A percentile compares a stretch with the other conserved stretches of the same genome.
These are phyloP conservation scores for Agrotis segetum DNA, from an alignment of 2,888 invertebrate species.

Conservation along the genomic window DNA sequence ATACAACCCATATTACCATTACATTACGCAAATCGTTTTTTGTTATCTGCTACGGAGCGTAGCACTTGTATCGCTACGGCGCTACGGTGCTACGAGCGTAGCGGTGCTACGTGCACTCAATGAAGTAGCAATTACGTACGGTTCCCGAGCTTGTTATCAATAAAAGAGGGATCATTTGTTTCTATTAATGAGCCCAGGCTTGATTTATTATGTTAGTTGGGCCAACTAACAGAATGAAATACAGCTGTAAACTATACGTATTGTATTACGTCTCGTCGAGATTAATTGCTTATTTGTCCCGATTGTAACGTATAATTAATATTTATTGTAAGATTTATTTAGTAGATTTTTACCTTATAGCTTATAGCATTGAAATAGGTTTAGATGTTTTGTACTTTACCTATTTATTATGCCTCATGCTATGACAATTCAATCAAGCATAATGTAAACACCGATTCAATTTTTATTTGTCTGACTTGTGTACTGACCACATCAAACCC, in stretches of 20 bases:
- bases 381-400: too few relatives aligned
- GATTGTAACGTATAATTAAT: not conserved
- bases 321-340: slow-evolving; percentile 19
- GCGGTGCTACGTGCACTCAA: slow-evolving; percentile 47
- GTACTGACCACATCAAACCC: not conserved
- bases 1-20: slow-evolving; percentile 33
- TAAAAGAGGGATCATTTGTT: slow-evolving; percentile 57
- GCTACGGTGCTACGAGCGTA: slow-evolving; percentile 50
- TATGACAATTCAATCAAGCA: too few relatives aligned
- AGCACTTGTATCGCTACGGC: slow-evolving; percentile 40
- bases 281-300: slow-evolving; percentile 29
- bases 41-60: slow-evolving; percentile 47
- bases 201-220: slow-evolving; percentile 53
- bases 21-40: slow-evolving; percentile 52
- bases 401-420: too few relatives aligned
- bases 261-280: slow-evolving; percentile 26
- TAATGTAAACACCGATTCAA: not conserved
- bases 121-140: slow-evolving; percentile 56
- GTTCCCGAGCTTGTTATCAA: slow-evolving; percentile 55
- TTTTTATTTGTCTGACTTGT: not conserved
- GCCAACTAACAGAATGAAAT: slow-evolving; percentile 36
- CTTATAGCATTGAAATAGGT: not conserved
- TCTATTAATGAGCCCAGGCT: slow-evolving; percentile 51
- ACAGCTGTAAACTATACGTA: slow-evolving; percentile 50
- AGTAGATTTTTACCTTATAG: not conserved